phyloP scores from a whole-genome alignment of 1,140 invertebrate genomes.

The Heliothis subflexa region DNA sequence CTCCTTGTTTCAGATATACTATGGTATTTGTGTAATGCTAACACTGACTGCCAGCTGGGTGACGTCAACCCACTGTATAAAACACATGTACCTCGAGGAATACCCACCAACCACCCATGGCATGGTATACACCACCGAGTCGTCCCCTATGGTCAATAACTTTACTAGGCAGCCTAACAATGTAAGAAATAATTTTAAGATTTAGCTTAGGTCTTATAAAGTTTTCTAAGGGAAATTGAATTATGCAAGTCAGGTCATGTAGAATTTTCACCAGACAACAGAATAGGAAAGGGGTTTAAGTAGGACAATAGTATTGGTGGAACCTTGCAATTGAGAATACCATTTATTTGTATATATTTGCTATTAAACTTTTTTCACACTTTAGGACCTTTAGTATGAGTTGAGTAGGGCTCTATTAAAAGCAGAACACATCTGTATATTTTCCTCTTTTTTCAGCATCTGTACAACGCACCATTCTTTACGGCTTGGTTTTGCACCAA shows the following conservation, averaged over 20 bases:
- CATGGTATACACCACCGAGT: constrained; percentile 59
- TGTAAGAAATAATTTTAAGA: constrained; percentile 59
- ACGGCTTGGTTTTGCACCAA: constrained; percentile 98
- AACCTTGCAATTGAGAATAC: no score
- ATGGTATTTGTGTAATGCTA: constrained; percentile 94
- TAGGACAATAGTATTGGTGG: no score
- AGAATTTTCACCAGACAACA: not conserved
- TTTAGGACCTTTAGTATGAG: no score
- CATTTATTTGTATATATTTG: no score
- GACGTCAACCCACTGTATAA: constrained; percentile 94
- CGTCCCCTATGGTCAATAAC: constrained; percentile 65
- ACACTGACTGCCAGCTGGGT: constrained; percentile 95
- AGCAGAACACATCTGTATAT: not conserved
- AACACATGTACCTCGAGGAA: constrained; percentile 91
- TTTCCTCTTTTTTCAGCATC: constrained; percentile 84
- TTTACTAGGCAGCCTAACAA: constrained; percentile 65
- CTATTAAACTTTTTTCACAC: no score
- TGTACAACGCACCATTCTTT: constrained; percentile 96
- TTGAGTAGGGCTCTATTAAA: no score
- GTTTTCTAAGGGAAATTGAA: not conserved
- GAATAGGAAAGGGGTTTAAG: no score
- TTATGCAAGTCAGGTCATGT: not conserved
- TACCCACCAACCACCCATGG: constrained; percentile 72
- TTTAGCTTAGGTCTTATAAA: not conserved
- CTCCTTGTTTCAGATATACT: constrained; percentile 91